Base-by-base conservation (phyloP, 2,113 vertebrate genomes). In the Sebastes schlegelii region DNA sequence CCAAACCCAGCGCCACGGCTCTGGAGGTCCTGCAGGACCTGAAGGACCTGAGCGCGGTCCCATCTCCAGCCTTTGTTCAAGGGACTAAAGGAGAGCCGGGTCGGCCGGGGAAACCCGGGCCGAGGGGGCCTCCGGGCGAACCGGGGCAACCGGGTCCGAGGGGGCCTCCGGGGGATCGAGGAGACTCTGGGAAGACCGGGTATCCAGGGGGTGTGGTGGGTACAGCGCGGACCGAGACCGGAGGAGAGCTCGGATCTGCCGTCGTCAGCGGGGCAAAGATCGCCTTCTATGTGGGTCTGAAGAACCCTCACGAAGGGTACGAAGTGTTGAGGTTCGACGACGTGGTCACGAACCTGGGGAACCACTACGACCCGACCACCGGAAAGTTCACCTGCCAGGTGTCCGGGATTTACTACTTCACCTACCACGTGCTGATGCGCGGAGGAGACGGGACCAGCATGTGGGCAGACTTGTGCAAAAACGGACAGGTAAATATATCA, bases 301-400 rank as follows among this genome's bases (percentile, higher is more conserved):
- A 97, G 89, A 97, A 97, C 82, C 97, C 97, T 0, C 95, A 96
- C 49, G 95, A 96, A 72, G 95, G 95, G 26, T 96, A 96, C 69
- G 95, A 96, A 54, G 95, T 96, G 8, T 87, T 96, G 6, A 87
- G 92, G 49, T 96, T 96, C 58, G 95, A 96, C 55, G 95, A 96
- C 79, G 92, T 95, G 1, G 94, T 96, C 9, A 96, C 95, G 7
- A 96, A 96, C 76, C 78, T 95, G 48, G 95, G 95, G 16, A 94
- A 95, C 62, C 93, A 95, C 80, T 96, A 95, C 65, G 94, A 96
- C 81, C 92, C 96, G 9, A 82, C 92, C 2, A 97, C 95, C 0
- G 97, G 97, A 82, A 98, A 97, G 94, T 98, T 98, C 93, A 97
- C 96, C 45, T 97, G 97, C 89, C 96, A 96, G 64, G 96, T 97